Evolutionary conservation across 2,113 vertebrate species (phyloP), one percentile per base, ranked within the genome.

Genomic region (Ceuthmochares aereus): DNA sequence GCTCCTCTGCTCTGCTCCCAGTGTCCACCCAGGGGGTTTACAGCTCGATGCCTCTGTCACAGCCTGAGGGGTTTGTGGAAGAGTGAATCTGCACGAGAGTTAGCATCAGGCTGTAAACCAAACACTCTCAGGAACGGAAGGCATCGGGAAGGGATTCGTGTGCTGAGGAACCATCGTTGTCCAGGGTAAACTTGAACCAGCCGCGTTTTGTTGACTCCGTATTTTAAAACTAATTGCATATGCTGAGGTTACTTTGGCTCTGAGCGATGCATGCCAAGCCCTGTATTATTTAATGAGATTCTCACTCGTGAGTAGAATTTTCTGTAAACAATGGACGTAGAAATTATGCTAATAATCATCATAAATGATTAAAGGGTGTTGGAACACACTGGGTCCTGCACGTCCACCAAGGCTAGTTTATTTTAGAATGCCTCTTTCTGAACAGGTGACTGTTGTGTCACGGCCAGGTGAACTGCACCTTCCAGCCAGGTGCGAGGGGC

Each of bases 221-320:
- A 40, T 85, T 95, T 95, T 78, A 96, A 84, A 96, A 72, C 30
- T 83, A 87, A 85, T 87, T 67, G 55, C 54, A 27, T 51, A 5
- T 68, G 91, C 90, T 89, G 80, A 80, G 56, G 64, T 72, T 34
- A 21, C 45, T 69, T 87, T 54, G 21, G 27, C 36, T 92, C 63
- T 66, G 32, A 93, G 37, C 1, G 3, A 51, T 59, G 36, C 87
- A 60, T 77, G 58, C 19, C n/a, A 37, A 54, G 66, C 18, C 29
- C 34, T 73, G 4, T 47, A 49, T 86, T 69, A 42, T 52, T 92
- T 79, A 59, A 63, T 49, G 42, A 63, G 23, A 27, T 87, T 90
- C 73, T 67, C 34, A 29, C 10, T 87, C 74, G 45, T 85, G 26
- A 13, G 4, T 49, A 49, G 68, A 88, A 47, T 32, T 22, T 55